Base-by-base conservation (phyloP, 2,888 invertebrate genomes). In the Alloscopus bannaensis region DNA sequence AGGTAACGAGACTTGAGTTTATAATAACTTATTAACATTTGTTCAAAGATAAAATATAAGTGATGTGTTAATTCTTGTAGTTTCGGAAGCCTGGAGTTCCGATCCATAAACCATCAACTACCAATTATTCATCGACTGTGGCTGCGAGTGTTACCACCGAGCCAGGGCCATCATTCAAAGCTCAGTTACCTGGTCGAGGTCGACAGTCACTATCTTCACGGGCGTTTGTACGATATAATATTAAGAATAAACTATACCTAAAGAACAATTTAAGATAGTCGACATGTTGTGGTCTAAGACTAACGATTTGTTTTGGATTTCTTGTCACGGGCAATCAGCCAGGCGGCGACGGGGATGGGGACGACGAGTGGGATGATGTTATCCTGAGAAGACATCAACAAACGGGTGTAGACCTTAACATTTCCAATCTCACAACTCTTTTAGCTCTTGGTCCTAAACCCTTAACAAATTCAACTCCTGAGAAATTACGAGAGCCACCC, bases 401-500 rank as follows among this genome's bases (percentile, higher is more conserved):
- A 29, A 72, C 69, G 20, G 71, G 71, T 16, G 31, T 42, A 11
- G 78, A 82, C 65, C 80, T 84, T 47, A 83, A 85, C 65, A 71
- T 83, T 3, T 71, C 83, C 1, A 82, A 85, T 71, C 62, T 85
- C 2, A 85, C 85, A 0, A 40, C 65, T 29, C 81, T 73, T 16
- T 60, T 85, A 1, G 31, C 69, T 0, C 64, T 83, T 26, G 55
- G 52, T 31, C 83, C 83, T 1, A 24, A 28, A 16, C 85, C 85
- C 16, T 42, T 85, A 0, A 36, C 65, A 22, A 83, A 77, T 26
- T 85, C 85, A 8, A 84, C 85, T 16, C 85, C 85, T 0, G 82
- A 82, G 57, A 57, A 57, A 20, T 1, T 22, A 16, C 16, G 18
- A 57, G 8, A 20, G n/a, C 40, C 6, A 36, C 13, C 8, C 8